Evolutionary conservation across 2,888 invertebrate species (phyloP).

Genomic region (Eremobia ochroleuca): DNA sequence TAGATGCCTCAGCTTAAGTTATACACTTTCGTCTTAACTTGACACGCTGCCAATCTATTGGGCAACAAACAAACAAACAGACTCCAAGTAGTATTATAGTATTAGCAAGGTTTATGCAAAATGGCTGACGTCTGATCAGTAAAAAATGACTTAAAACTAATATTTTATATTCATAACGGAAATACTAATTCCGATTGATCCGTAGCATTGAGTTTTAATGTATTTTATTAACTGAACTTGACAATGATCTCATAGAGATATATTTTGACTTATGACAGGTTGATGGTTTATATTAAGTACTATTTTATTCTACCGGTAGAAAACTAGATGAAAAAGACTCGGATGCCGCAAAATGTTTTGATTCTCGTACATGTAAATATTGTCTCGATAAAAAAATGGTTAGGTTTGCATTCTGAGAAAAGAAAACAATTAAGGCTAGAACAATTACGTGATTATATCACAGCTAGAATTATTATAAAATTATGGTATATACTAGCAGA

Average conservation of each 20-base stretch:
- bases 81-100: not conserved
- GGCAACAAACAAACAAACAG: slow-evolving; percentile 24
- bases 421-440: not conserved
- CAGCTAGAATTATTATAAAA: not conserved
- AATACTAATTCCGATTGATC: not conserved
- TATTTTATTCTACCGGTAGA: not conserved
- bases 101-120: slow-evolving; percentile 22
- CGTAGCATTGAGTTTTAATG: slow-evolving; percentile 2
- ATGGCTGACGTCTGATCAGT: not conserved
- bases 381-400: too few species aligned
- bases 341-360: not conserved
- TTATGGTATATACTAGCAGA: not conserved
- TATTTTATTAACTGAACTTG: not conserved
- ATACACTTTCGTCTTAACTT: slow-evolving; percentile 25
- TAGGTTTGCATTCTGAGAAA: not conserved
- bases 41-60: slow-evolving; percentile 47
- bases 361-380: not conserved
- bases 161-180: slow-evolving; percentile 5
- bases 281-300: not conserved
- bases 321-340: not conserved
- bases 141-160: not conserved
- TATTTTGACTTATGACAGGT: not conserved
- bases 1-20: slow-evolving; percentile 2
- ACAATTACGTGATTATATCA: not conserved
- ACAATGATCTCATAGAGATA: not conserved